phyloP scores from a whole-genome alignment of 2,113 vertebrate species.

The Pangasianodon gigas region DNA sequence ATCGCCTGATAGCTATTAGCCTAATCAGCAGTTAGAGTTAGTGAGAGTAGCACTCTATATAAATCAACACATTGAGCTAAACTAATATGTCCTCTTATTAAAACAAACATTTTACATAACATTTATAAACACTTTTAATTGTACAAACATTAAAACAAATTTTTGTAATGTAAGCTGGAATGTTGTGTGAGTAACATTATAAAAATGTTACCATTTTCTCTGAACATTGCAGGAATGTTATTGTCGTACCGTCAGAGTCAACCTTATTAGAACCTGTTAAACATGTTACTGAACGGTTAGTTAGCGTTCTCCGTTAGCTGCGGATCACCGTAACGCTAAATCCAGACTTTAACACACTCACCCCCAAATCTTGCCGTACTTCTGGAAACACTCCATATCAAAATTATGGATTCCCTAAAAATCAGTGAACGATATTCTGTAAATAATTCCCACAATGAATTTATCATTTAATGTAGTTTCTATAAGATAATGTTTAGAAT shows the following conservation, averaged over 20 bases:
- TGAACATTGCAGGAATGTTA: not conserved
- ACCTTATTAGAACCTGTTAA: not conserved
- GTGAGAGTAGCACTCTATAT: not conserved
- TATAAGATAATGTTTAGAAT: not conserved
- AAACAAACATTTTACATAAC: not conserved
- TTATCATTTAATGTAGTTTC: not conserved
- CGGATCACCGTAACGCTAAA: not conserved
- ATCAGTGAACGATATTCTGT: conserved; percentile 10
- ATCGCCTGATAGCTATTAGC: not conserved
- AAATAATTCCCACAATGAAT: not conserved
- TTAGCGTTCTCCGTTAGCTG: not conserved
- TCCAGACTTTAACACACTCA: conserved; percentile 58
- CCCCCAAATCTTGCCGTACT: conserved; percentile 74
- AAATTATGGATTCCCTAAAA: conserved; percentile 64
- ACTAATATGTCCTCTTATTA: not conserved
- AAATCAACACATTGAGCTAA: not conserved
- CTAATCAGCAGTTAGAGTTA: not conserved
- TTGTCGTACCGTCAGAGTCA: not conserved
- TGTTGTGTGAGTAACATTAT: not conserved
- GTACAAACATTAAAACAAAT: not conserved
- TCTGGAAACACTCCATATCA: conserved; percentile 70
- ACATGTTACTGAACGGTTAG: not conserved
- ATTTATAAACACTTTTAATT: not conserved
- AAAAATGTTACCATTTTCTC: not conserved
- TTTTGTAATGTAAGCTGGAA: not conserved